phyloP scores from a whole-genome alignment of 2,888 invertebrate species.

The Amphipyra berbera region DNA sequence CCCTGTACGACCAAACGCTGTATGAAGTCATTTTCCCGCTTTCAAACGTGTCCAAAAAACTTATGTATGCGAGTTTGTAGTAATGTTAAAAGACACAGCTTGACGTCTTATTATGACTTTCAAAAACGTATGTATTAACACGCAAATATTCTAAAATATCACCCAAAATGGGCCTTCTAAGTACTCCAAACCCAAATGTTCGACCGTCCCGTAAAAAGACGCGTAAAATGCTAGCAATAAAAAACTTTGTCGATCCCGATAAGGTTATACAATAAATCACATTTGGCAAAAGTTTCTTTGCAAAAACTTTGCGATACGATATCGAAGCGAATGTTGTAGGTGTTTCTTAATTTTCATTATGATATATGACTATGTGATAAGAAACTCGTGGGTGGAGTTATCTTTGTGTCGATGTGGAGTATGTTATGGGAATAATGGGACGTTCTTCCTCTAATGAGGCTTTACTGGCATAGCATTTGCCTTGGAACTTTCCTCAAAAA shows the following conservation, averaged over 20 bases:
- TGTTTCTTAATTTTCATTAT: constrained; percentile 57
- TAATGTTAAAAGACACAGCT: too few relatives aligned
- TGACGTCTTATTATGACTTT: neutral
- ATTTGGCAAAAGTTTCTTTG: constrained; percentile 39
- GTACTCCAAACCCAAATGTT: neutral
- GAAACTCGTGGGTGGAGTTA: constrained; percentile 16
- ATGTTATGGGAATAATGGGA: neutral
- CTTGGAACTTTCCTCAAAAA: too few relatives aligned
- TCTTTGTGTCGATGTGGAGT: neutral
- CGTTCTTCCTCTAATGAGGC: too few relatives aligned
- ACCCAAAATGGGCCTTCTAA: neutral
- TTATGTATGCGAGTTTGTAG: too few relatives aligned
- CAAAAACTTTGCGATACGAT: constrained; percentile 41
- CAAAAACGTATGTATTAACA: neutral
- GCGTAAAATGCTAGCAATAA: constrained; percentile 28
- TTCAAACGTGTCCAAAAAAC: too few relatives aligned
- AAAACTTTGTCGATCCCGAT: constrained; percentile 36
- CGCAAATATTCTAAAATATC: neutral
- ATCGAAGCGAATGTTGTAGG: constrained; percentile 43
- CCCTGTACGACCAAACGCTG: too few relatives aligned
- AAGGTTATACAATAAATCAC: constrained; percentile 53
- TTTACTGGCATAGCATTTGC: too few relatives aligned
- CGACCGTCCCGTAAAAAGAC: constrained; percentile 2
- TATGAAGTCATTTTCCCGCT: too few relatives aligned
- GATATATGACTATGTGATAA: constrained; percentile 50